Evolutionary conservation across 2,797 vertebrate species (phyloP).

Genomic region (Choloepus didactylus): DNA sequence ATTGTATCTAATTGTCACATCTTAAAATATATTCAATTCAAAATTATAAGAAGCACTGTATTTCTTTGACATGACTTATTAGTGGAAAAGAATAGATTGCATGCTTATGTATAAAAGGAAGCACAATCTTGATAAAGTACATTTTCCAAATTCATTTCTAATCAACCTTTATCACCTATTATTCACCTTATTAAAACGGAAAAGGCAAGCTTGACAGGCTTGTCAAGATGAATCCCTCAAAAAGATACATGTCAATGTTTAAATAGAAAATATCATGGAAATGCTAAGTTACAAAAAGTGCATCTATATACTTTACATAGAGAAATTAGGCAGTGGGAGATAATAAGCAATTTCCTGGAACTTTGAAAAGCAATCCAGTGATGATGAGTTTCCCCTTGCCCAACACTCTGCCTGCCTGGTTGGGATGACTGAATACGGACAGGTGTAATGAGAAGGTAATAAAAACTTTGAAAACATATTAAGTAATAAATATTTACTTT

Average conservation of each 20-base stretch:
- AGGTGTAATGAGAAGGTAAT: background rate
- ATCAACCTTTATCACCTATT: conserved; percentile 68
- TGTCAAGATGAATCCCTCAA: conserved; percentile 58
- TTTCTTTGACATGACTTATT: conserved; percentile 55
- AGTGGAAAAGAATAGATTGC: conserved; percentile 15
- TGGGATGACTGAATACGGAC: background rate
- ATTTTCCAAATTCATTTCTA: conserved; percentile 47
- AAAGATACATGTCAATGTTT: conserved; percentile 61
- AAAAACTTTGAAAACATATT: conserved; percentile 21
- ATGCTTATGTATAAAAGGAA: conserved; percentile 37
- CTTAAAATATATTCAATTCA: conserved; percentile 39
- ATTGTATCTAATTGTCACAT: background rate
- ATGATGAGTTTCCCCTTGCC: background rate
- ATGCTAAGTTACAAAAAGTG: conserved; percentile 68
- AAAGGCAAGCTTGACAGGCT: conserved; percentile 58
- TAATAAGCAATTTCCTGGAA: conserved; percentile 14
- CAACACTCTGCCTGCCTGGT: background rate
- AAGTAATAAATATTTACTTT: background rate
- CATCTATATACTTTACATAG: background rate
- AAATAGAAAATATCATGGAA: conserved; percentile 70
- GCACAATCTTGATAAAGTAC: conserved; percentile 43
- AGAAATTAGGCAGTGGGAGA: conserved; percentile 35
- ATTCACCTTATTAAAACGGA: conserved; percentile 68
- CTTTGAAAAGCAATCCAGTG: background rate
- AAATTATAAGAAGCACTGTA: conserved; percentile 39